Base-by-base conservation (phyloP, 1,140 invertebrate species). In the Zaprionus nigranus region DNA sequence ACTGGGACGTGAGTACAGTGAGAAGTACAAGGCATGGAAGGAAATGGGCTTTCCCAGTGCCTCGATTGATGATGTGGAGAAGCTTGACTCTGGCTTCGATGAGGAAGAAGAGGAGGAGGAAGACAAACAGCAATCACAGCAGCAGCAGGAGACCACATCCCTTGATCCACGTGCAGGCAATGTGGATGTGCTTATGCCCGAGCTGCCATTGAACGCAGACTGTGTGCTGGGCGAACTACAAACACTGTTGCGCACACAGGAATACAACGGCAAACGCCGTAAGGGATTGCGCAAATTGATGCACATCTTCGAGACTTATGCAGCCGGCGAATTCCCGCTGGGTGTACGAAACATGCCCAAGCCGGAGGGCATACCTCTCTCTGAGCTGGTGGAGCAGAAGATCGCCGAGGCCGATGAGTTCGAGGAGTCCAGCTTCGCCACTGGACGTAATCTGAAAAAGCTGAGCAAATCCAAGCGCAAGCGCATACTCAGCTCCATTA, bases 81-180 rank as follows among this genome's bases (percentile, higher is more conserved):
- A 84, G 28, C 46, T 79, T 7, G 88, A 92, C 46, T 90, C 91
- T 11, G 87, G 93, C 12, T 80, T 85, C 71, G 78, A 91, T 34
- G 79, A 92, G 28, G 84, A 92, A 22, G 81, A 90, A n/a, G 86
- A 92, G 60, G 79, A 91, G 30, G 69, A 79, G 6, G 75, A 83
- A 0, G 86, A 90, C 24, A 69, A 78, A 17, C 71, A 67, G 30
- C 36, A 69, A 20, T 53, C 58, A 34, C 64, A 82, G 2, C 71
- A 67, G 22, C 34, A 66, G 17, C 56, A 56, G 20, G 67, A 82
- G 2, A 11, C 60, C 26, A 68, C 66, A 56, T 58, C 84, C 0
- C 79, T 96, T 30, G 97, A 98, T 94, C 96, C 97, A 22, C 93
- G 97, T 61, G 97, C 97, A 28, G 97, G 97, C 11, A 94, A 94